Evolutionary conservation across 2,888 invertebrate genomes (phyloP).

Genomic region (Philaethria dido): DNA sequence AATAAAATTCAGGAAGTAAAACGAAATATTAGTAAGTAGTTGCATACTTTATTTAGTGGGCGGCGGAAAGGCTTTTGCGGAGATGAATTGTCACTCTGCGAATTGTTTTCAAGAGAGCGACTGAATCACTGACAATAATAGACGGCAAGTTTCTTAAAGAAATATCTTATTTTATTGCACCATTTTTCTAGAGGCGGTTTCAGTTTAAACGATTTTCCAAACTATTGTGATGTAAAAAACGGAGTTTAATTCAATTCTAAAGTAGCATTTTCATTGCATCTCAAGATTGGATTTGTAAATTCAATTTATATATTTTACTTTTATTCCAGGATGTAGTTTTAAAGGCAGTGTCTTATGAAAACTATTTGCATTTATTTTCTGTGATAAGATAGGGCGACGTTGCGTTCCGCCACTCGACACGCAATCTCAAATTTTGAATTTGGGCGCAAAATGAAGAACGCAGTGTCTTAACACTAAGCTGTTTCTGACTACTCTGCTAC

Average conservation of each 20-base stretch:
- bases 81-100: constrained; percentile 76
- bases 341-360: no score
- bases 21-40: constrained; percentile 59
- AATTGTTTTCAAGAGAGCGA: constrained; percentile 58
- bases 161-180: constrained; percentile 38
- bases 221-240: constrained; percentile 32
- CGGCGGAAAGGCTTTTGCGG: constrained; percentile 62
- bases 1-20: constrained; percentile 24
- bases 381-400: no score
- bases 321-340: background rate
- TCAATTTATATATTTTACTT: background rate
- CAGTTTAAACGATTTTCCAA: constrained; percentile 34
- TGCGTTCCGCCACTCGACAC: no score
- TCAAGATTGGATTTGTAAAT: background rate
- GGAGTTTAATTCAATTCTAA: constrained; percentile 30
- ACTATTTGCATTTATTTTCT: no score
- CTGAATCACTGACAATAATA: constrained; percentile 43
- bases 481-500: no score
- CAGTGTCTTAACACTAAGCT: no score
- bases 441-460: no score
- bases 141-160: constrained; percentile 36
- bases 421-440: no score
- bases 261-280: constrained; percentile 6
- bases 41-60: constrained; percentile 67
- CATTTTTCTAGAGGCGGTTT: constrained; percentile 33